A percentile compares a stretch with the other conserved stretches of the same genome.
These are phyloP conservation scores for Dendrocincla fuliginosa DNA, from an alignment of 2,797 vertebrate genomes.

Conservation along the genomic window DNA sequence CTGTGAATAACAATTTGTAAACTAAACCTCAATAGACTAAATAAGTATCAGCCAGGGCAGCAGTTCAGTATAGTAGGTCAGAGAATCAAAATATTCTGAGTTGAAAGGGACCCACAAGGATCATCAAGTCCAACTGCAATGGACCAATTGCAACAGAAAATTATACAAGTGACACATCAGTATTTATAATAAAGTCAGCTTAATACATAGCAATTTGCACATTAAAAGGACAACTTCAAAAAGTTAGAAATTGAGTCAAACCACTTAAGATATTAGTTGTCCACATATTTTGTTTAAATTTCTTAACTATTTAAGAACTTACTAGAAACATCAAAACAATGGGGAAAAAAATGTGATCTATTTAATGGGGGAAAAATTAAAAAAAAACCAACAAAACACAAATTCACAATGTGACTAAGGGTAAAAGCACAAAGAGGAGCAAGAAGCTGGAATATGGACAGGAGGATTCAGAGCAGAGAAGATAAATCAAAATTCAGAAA, in stretches of 20 bases:
- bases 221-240: background rate
- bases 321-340: background rate
- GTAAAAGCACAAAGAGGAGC: background rate
- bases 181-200: background rate
- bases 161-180: background rate
- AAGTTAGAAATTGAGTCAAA: background rate
- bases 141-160: background rate
- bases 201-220: background rate
- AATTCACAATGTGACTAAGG: background rate
- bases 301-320: background rate
- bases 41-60: background rate
- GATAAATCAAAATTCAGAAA: background rate
- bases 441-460: background rate
- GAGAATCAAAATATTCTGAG: background rate
- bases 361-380: background rate
- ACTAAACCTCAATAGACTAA: background rate
- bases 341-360: background rate
- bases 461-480: background rate
- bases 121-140: background rate
- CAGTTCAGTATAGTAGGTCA: background rate
- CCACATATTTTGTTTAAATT: background rate
- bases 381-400: background rate
- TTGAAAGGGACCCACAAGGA: background rate
- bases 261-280: background rate
- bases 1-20: background rate